Conservation (phyloP, 2,888 invertebrate species). For the Drosophila barbarae region DNA sequence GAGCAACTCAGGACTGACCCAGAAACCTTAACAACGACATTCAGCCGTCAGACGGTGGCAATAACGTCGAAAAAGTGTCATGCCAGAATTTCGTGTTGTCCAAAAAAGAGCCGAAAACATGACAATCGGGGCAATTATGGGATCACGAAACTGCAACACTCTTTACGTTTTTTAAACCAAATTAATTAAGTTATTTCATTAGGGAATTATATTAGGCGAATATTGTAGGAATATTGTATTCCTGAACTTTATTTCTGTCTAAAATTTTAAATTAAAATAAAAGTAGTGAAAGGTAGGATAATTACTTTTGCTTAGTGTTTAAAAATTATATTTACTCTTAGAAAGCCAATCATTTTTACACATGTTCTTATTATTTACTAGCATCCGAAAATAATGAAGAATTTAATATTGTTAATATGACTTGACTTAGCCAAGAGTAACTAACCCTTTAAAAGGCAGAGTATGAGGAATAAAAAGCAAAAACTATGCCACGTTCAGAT, state of each 20-base stretch:
- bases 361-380: no score
- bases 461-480: conserved; percentile 16
- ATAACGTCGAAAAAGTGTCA: conserved; percentile 54
- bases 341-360: no score
- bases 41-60: conserved; percentile 25
- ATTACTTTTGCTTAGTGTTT: no score
- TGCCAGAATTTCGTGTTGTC: conserved; percentile 53
- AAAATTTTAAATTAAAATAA: no score
- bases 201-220: background rate
- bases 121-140: conserved; percentile 6
- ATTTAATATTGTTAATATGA: background rate
- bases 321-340: no score
- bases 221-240: background rate
- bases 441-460: background rate
- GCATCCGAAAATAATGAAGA: no score
- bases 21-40: conserved; percentile 54
- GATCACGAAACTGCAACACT: conserved; percentile 16
- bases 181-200: no score
- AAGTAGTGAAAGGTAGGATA: no score
- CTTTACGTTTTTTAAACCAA: background rate
- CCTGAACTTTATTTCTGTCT: no score
- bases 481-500: conserved; percentile 42
- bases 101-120: conserved; percentile 28
- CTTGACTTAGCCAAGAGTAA: background rate
- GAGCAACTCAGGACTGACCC: conserved; percentile 55